phyloP scores from a whole-genome alignment of 2,797 vertebrate genomes.

The Catostomus latipinnis region DNA sequence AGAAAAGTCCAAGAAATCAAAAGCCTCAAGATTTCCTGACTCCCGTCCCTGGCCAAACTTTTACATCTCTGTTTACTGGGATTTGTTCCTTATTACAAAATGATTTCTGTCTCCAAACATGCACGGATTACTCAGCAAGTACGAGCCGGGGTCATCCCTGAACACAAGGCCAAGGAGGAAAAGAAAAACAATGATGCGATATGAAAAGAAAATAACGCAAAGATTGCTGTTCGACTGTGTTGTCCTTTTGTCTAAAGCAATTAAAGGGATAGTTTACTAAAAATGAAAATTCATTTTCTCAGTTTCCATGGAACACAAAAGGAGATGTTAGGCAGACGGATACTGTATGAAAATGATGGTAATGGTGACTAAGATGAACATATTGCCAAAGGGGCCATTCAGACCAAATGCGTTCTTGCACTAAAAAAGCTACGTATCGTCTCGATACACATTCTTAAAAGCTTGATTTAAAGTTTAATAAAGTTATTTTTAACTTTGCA shows the following conservation, averaged over 20 bases:
- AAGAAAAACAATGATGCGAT: constrained; percentile 54
- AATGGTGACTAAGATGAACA: too few species aligned
- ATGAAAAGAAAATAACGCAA: constrained; percentile 61
- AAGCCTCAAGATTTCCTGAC: constrained; percentile 49
- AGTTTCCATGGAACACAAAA: too few species aligned
- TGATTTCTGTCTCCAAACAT: constrained; percentile 57
- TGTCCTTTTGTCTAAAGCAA: constrained; percentile 57
- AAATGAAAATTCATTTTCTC: too few species aligned
- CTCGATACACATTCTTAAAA: too few species aligned
- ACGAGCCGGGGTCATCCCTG: constrained; percentile 34
- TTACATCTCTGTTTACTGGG: constrained; percentile 54
- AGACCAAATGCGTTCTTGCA: too few species aligned
- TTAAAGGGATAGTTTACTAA: constrained; percentile 49
- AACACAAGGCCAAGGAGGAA: constrained; percentile 10
- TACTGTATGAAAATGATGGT: too few species aligned
- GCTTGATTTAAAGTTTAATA: too few species aligned
- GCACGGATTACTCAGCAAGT: constrained; percentile 45
- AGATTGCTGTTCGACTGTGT: constrained; percentile 13
- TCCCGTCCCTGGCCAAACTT: constrained; percentile 36
- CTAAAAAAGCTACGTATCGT: too few species aligned
- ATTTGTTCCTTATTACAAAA: constrained; percentile 57
- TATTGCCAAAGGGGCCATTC: too few species aligned
- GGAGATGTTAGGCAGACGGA: too few species aligned
- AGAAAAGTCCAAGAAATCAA: constrained; percentile 19
- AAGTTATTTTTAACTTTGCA: too few species aligned